Conservation (phyloP, 2,888 invertebrate species). For the Cryptocheilus praepositus region DNA sequence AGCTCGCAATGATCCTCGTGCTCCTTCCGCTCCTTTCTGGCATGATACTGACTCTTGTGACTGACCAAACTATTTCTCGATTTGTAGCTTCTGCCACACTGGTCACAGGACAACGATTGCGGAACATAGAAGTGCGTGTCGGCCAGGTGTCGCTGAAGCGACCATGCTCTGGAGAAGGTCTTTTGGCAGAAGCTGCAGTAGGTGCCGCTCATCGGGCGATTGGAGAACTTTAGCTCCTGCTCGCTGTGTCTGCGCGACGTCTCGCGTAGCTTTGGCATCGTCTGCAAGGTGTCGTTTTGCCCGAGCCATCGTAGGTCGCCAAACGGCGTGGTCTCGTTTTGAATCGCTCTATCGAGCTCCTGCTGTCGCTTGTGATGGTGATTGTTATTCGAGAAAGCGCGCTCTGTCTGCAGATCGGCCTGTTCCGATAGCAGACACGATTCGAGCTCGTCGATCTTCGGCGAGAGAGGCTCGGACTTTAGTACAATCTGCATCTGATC, state of each 20-base stretch:
- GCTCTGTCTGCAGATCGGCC: conserved; percentile 36
- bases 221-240: conserved; percentile 39
- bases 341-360: neutral
- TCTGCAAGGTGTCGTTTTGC: conserved; percentile 38
- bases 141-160: conserved; percentile 76
- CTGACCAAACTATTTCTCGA: conserved; percentile 76
- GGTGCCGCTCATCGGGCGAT: conserved; percentile 53
- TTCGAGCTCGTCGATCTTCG: conserved; percentile 64
- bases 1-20: conserved; percentile 59
- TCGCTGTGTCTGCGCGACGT: conserved; percentile 25
- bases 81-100: conserved; percentile 75
- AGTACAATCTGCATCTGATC: conserved; percentile 67
- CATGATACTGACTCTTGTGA: conserved; percentile 76
- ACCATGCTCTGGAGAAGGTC: conserved; percentile 76
- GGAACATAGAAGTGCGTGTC: conserved; percentile 76
- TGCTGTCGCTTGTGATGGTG: conserved; percentile 19
- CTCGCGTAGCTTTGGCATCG: conserved; percentile 33
- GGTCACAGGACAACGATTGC: conserved; percentile 74
- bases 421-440: conserved; percentile 59
- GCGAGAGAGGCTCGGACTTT: conserved; percentile 69
- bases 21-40: conserved; percentile 66
- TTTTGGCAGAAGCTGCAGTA: conserved; percentile 75
- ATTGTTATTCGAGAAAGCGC: conserved; percentile 10
- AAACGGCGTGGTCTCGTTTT: conserved; percentile 12
- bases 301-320: conserved; percentile 46